Evolutionary conservation across 1,140 invertebrate genomes (phyloP), one percentile per base, ranked within the genome.

Genomic region (Meloidogyne floridensis): DNA sequence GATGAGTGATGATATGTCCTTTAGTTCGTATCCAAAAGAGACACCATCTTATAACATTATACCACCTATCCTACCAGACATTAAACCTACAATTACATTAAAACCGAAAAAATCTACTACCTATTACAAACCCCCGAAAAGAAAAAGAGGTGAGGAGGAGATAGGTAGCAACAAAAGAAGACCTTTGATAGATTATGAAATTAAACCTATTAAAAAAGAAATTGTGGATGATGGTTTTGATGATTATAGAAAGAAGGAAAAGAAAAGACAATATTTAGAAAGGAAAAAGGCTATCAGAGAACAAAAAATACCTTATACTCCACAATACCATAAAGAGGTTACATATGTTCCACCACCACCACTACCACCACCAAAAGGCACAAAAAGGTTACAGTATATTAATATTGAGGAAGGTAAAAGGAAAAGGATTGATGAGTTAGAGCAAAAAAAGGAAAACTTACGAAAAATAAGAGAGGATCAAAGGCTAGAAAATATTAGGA

Each of bases 111-210:
- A 42, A 11, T 77, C 4, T 72, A 13, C 9, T 77, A 77, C 70
- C 32, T 42, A 15, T 9, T 32, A 72, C 15, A 65, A 1, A 80
- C 32, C 7, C 32, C 82, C n/a, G 20, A 81, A 72, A 13, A 15
- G 80, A 47, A 53, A 69, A 15, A 82, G 59, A 9, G 53, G 32
- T 20, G 51, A 59, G 18, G 80, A 80, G 2, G 8, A 77, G n/a
- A n/a, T n/a, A n/a, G n/a, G n/a, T n/a, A n/a, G n/a, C n/a, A n/a
- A 32, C 32, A 32, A 32, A 42, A 5, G 65, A 0, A 18, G 20
- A 8, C 9, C 3, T 32, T 32, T 32, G 32, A 32, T 2, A 32
- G 32, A 32, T 32, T 32, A 32, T 2, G 32, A 32, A 32, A 32
- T 32, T 32, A 32, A 32, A 32, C 32, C 32, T 32, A 32, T 32